Evolutionary conservation across 23 tunicate species (phyloP).

Genomic region (Styela clava): DNA sequence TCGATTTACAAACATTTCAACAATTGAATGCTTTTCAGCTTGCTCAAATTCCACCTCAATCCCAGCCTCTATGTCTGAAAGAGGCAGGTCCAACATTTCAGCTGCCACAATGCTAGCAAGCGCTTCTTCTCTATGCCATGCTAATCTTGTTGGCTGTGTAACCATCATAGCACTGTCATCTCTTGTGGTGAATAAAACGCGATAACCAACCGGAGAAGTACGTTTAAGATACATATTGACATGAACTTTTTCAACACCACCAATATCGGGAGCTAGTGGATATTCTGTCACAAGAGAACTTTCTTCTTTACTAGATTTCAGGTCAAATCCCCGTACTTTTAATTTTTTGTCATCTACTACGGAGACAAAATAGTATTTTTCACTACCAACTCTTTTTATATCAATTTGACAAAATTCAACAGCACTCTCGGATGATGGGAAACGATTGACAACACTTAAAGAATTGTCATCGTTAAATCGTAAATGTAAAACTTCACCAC

Average conservation of each 20-base stretch:
- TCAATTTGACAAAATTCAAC: neutral
- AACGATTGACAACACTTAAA: neutral
- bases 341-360: neutral
- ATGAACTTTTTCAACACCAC: constrained; percentile 21
- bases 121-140: constrained; percentile 76
- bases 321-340: neutral
- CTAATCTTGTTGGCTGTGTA: constrained; percentile 55
- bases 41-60: constrained; percentile 66
- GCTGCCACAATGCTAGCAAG: constrained; percentile 50
- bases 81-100: constrained; percentile 75
- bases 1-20: constrained; percentile 74
- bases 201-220: constrained; percentile 58
- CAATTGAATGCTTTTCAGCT: constrained; percentile 28
- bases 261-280: constrained; percentile 39
- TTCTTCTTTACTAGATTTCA: constrained; percentile 20
- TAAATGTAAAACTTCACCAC: constrained; percentile 4
- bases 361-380: constrained; percentile 16
- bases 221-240: constrained; percentile 63
- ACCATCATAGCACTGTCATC: constrained; percentile 51
- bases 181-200: constrained; percentile 24
- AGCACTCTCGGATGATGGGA: neutral
- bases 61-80: constrained; percentile 63
- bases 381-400: constrained; percentile 15
- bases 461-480: neutral
- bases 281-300: constrained; percentile 17